Evolutionary conservation across 1,140 invertebrate species (phyloP), one percentile per base, ranked within the genome.

Genomic region (Heterodera schachtii): DNA sequence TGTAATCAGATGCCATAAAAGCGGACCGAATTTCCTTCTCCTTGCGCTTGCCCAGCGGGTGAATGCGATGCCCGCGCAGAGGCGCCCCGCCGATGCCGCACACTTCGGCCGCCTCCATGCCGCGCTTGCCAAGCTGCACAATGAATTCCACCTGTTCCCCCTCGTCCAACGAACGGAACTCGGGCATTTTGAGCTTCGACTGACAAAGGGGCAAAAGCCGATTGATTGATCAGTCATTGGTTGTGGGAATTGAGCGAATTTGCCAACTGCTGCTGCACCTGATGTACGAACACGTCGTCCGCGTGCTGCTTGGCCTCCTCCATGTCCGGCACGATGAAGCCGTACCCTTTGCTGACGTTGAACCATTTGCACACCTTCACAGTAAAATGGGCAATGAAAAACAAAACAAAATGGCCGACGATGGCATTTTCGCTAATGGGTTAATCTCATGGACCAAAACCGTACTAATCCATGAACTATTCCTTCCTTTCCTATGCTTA

Each of bases 301-400:
- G 52, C 77, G 71, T 82, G 81, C 31, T 73, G 76, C 60, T 80
- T 79, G 41, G 81, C 81, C 52, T 82, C 67, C 44, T 82, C 80
- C 49, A 43, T 47, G 21, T 82, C 81, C 46, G 81, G 81, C 21
- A 82, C 44, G 43, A 82, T 78, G 80, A 82, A 82, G 49, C 81
- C 81, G 67, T 79, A 82, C 52, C 81, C 81, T 71, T 82, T 82
- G 41, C 76, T 81, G 16, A 82, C 81, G 69, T 82, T 82, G 71
- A 82, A 82, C 81, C 81, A 82, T 73, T 78, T 78, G 70, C 77
- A 78, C 31, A 78, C 16, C 57, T 64, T 64, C 19, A 19, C 2
- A 3, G 11, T 2, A 52, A 9, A 52, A 2, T 16, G 8, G 2
- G 16, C 13, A 44, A 71, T 11, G 16, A 44, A 16, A 71, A 71